These are phyloP conservation scores for Phrynocephalus guinanensis DNA, from an alignment of 2,797 vertebrate genomes.

Conservation along the genomic window DNA sequence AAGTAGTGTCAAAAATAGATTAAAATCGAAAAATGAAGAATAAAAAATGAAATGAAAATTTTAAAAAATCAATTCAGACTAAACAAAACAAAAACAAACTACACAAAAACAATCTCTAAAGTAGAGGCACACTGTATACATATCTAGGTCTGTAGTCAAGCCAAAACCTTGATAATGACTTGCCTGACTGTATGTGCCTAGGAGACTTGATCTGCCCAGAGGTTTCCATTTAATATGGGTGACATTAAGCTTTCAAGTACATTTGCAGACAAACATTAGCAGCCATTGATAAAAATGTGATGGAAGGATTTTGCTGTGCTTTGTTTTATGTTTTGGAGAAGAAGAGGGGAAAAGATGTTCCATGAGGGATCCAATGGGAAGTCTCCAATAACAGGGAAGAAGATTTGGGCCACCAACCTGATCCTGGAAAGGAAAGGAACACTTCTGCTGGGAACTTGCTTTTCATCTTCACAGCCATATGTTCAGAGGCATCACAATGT, in stretches of 20 bases:
- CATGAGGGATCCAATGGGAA: conserved; percentile 59
- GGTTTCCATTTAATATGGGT: background rate
- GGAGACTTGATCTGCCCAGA: background rate
- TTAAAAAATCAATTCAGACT: too few species aligned
- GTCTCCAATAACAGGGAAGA: conserved; percentile 42
- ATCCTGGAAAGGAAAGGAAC: conserved; percentile 67
- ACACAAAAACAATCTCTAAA: too few species aligned
- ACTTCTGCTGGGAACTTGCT: conserved; percentile 70
- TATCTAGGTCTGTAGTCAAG: background rate
- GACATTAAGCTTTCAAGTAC: background rate
- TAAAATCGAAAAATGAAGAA: too few species aligned
- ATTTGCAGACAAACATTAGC: too few species aligned
- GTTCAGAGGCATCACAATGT: conserved; percentile 72
- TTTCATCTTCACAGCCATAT: conserved; percentile 74
- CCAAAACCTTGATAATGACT: background rate
- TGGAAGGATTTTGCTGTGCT: conserved; percentile 56
- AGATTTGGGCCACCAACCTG: conserved; percentile 63
- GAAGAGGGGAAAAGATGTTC: conserved; percentile 61
- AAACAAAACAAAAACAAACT: too few species aligned
- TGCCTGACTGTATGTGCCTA: background rate
- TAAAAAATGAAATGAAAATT: too few species aligned
- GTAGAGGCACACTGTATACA: background rate
- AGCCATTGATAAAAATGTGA: background rate
- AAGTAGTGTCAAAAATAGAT: too few species aligned
- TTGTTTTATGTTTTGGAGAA: conserved; percentile 63